phyloP scores from a whole-genome alignment of 2,113 vertebrate genomes.

The Leuciscus idus region DNA sequence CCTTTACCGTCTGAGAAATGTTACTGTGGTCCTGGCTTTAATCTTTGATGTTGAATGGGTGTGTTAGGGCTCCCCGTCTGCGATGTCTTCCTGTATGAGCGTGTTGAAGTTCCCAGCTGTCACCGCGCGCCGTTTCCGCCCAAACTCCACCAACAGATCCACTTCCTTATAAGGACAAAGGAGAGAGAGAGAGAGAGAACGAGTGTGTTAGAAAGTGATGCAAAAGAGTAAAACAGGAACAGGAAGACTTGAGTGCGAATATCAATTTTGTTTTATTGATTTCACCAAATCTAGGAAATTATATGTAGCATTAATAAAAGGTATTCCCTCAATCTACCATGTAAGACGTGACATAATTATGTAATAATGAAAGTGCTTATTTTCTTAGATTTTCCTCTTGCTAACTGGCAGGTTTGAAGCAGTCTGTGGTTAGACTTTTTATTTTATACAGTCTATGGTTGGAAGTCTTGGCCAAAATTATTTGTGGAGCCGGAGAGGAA shows the following conservation, averaged over 20 bases:
- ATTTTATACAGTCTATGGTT: background rate
- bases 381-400: background rate
- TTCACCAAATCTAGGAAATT: background rate
- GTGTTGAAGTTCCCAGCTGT: slow-evolving; percentile 70
- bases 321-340: background rate
- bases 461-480: background rate
- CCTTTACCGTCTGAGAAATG: slow-evolving; percentile 40
- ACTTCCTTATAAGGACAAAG: slow-evolving; percentile 79
- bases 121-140: slow-evolving; percentile 77
- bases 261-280: no score
- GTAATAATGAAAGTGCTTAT: background rate
- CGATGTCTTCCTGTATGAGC: slow-evolving; percentile 68
- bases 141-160: slow-evolving; percentile 67
- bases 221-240: slow-evolving; percentile 18
- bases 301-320: background rate
- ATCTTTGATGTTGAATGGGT: slow-evolving; percentile 45
- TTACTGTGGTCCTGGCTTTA: background rate
- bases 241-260: slow-evolving; percentile 23
- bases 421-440: no score
- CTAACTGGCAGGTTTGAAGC: background rate
- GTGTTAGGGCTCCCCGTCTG: slow-evolving; percentile 56
- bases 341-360: background rate
- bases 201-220: slow-evolving; percentile 47
- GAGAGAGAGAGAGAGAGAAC: slow-evolving; percentile 61
- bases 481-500: background rate